A percentile compares a stretch with the other conserved stretches of the same genome.
Conservation (phyloP, 2,888 invertebrate species). For the Apamea anceps region DNA sequence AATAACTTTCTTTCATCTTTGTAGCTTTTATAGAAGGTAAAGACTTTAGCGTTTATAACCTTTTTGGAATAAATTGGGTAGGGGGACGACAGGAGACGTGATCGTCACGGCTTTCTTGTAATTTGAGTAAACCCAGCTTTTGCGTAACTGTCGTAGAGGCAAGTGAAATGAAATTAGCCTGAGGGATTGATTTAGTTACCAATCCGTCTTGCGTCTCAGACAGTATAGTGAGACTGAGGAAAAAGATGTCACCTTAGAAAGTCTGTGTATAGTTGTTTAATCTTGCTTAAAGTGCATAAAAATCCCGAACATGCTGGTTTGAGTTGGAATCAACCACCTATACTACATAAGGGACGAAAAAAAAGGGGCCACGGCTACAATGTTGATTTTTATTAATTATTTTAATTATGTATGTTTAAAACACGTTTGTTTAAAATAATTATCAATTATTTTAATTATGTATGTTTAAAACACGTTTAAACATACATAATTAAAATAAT, state of each 20-base stretch:
- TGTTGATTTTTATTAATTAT: too few species aligned
- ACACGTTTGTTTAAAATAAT: too few species aligned
- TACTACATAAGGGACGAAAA: too few species aligned
- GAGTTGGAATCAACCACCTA: too few species aligned
- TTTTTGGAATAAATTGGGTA: conserved; percentile 15
- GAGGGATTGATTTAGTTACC: background rate
- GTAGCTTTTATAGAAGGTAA: conserved; percentile 18
- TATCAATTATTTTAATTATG: too few species aligned
- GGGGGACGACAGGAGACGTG: too few species aligned
- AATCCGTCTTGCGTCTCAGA: background rate
- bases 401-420: too few species aligned
- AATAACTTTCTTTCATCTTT: conserved; percentile 46
- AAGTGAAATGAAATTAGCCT: background rate
- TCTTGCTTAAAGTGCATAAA: background rate
- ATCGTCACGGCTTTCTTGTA: background rate
- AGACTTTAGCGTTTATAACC: conserved; percentile 8
- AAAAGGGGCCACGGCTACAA: too few species aligned
- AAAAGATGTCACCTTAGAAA: background rate
- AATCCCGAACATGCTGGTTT: background rate
- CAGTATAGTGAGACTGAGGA: background rate
- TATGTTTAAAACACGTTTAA: too few species aligned
- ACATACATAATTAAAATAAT: too few species aligned
- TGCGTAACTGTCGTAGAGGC: background rate
- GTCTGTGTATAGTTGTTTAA: background rate
- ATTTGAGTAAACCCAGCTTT: background rate